A percentile compares a stretch with the other conserved stretches of the same genome.
Evolutionary conservation across 2,113 vertebrate species (phyloP).

Genomic region (Talpa occidentalis): DNA sequence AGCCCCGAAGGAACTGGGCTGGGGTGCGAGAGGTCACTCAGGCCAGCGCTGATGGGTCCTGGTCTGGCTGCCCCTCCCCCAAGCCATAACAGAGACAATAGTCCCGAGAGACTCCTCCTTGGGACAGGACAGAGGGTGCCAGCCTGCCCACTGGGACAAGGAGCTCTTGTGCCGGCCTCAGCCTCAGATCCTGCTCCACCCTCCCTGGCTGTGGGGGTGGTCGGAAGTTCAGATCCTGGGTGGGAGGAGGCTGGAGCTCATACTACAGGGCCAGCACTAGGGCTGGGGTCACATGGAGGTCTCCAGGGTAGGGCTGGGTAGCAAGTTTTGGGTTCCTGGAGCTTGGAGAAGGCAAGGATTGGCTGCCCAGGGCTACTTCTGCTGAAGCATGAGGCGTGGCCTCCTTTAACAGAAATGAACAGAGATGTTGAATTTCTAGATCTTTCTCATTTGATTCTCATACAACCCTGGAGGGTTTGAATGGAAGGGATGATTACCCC

Average conservation of each 20-base stretch:
- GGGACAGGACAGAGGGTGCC: slow-evolving; percentile 43
- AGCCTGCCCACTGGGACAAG: slow-evolving; percentile 67
- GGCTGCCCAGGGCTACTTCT: neutral
- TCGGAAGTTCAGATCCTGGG: slow-evolving; percentile 60
- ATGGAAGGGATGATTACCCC: neutral
- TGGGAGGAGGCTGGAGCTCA: neutral
- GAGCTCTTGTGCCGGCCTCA: slow-evolving; percentile 29
- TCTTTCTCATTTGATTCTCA: neutral
- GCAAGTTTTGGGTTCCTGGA: neutral
- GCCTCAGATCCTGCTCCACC: slow-evolving; percentile 48
- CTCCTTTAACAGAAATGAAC: neutral
- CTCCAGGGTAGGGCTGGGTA: neutral
- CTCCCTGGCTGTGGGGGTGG: neutral
- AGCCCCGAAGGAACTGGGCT: neutral
- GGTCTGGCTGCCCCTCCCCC: neutral
- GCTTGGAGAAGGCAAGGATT: neutral
- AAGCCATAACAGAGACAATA: slow-evolving; percentile 28
- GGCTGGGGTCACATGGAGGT: slow-evolving; percentile 47
- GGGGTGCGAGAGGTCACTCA: neutral
- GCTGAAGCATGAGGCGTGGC: too few species aligned
- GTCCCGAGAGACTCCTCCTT: slow-evolving; percentile 5
- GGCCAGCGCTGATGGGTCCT: neutral
- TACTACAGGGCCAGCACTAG: neutral
- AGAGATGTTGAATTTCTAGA: neutral
- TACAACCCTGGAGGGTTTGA: neutral